phyloP scores from a whole-genome alignment of 2,888 invertebrate genomes.

The Oligia fasciuncula region DNA sequence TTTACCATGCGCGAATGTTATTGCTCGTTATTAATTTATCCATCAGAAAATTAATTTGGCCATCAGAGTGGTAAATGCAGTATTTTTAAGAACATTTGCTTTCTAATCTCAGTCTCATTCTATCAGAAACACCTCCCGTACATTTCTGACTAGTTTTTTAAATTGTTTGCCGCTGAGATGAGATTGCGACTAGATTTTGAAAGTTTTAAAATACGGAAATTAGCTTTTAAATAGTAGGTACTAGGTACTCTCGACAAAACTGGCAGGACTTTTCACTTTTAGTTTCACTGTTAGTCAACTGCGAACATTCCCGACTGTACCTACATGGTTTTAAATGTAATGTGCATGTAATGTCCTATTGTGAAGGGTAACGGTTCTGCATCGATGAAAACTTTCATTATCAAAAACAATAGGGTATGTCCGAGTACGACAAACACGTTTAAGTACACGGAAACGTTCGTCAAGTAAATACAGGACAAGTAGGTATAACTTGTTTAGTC shows the following conservation, averaged over 20 bases:
- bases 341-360: not conserved
- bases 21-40: not conserved
- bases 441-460: not conserved
- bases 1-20: conserved; percentile 34
- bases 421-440: conserved; percentile 24
- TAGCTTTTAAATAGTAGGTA: too few species aligned
- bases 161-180: not conserved
- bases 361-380: not conserved
- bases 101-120: not conserved
- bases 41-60: not conserved
- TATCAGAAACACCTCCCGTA: not conserved
- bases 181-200: not conserved
- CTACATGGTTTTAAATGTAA: too few species aligned
- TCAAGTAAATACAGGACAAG: conserved; percentile 1
- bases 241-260: too few species aligned
- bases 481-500: conserved; percentile 16
- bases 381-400: not conserved
- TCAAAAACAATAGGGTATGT: conserved; percentile 17
- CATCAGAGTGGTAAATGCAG: not conserved
- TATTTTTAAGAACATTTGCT: not conserved
- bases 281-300: too few species aligned
- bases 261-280: too few species aligned
- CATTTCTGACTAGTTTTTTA: not conserved
- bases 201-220: not conserved
- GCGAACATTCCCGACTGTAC: too few species aligned